Conservation (phyloP, 2,797 vertebrate genomes). For the Lepilemur septentrionalis region DNA sequence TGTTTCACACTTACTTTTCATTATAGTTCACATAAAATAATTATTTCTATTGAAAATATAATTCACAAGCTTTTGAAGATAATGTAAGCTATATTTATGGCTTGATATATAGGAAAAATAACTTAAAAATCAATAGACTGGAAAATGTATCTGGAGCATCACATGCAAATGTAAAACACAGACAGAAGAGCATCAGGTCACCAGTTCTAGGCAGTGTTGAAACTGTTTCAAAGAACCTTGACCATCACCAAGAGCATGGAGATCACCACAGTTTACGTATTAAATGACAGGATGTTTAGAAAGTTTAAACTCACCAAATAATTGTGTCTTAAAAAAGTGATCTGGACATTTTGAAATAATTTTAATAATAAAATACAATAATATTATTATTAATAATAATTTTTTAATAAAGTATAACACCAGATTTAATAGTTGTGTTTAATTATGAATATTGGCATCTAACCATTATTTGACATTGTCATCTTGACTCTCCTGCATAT, state of each 20-base stretch:
- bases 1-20: constrained; percentile 15
- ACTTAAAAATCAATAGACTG: constrained; percentile 14
- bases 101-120: not conserved
- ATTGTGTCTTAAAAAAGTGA: not conserved
- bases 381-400: too few relatives aligned
- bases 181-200: not conserved
- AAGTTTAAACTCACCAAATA: not conserved
- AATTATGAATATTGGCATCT: not conserved
- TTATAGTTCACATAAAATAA: constrained; percentile 17
- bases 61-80: constrained; percentile 26
- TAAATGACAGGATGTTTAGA: not conserved
- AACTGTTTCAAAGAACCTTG: not conserved
- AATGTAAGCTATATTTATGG: not conserved
- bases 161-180: not conserved
- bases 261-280: not conserved
- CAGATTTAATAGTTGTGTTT: not conserved
- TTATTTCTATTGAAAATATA: constrained; percentile 45
- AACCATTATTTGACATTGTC: not conserved
- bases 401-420: not conserved
- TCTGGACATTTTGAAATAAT: not conserved
- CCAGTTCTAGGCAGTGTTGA: too few relatives aligned
- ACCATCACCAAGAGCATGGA: fast-evolving
- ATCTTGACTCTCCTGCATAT: not conserved
- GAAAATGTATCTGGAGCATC: not conserved
- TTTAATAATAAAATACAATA: not conserved